Percentiles rank a stretch among this genome's conserved stretches.
Conservation (phyloP, 2,888 invertebrate species). For the Troilus luridus region DNA sequence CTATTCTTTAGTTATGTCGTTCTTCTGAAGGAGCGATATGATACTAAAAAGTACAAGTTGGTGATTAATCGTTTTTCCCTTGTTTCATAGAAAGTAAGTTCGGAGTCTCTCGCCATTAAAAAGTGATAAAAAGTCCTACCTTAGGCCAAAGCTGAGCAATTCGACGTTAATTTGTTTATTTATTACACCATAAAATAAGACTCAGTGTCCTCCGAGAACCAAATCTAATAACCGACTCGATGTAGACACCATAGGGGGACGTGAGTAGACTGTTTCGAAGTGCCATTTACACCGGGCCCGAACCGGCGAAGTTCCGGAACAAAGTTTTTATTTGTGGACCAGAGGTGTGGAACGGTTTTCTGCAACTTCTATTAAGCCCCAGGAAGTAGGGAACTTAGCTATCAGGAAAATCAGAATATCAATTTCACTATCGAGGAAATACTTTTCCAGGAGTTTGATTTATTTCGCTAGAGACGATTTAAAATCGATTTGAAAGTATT, state of each 20-base stretch:
- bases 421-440: not conserved
- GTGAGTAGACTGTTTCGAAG: not conserved
- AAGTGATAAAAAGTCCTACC: not conserved
- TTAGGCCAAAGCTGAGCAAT: not conserved
- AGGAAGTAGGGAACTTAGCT: not conserved
- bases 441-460: not conserved
- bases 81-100: not conserved
- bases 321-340: conserved; percentile 33
- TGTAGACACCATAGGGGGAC: not conserved
- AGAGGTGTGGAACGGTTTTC: conserved; percentile 33
- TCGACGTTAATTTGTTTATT: not conserved
- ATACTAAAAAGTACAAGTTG: not conserved
- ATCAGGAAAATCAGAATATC: conserved; percentile 26
- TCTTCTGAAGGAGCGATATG: not conserved
- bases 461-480: not conserved
- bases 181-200: conserved; percentile 14
- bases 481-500: not conserved
- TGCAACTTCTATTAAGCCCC: conserved; percentile 5
- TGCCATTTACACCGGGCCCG: not conserved
- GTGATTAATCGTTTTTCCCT: not conserved
- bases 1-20: too few relatives aligned
- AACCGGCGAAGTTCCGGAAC: not conserved
- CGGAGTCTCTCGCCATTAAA: not conserved
- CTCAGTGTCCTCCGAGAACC: not conserved
- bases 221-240: not conserved